Conservation (phyloP, 2,888 invertebrate genomes). For the Poecilobothrus nobilitatus region DNA sequence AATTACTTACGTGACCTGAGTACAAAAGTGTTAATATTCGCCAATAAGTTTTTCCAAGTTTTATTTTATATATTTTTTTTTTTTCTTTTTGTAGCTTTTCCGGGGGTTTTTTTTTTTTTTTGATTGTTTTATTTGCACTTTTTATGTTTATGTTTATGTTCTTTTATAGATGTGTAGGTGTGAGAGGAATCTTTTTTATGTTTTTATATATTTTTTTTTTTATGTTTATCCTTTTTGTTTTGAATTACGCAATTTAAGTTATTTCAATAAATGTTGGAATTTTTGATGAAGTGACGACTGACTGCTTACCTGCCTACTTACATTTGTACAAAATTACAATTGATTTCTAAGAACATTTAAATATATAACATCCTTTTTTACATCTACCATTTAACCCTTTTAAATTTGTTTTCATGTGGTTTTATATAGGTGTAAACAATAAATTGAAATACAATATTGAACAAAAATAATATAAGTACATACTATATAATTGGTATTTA, state of each 20-base stretch:
- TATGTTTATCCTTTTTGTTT: not conserved
- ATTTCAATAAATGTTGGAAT: not conserved
- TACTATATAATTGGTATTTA: no score
- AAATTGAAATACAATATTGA: no score
- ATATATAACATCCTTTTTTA: no score
- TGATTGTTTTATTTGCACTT: not conserved
- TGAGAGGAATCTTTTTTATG: not conserved
- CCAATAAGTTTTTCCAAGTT: not conserved
- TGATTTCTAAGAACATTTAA: not conserved
- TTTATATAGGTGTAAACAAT: not conserved
- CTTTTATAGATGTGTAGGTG: no score
- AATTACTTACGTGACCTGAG: constrained; percentile 1
- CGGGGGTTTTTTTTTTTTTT: not conserved
- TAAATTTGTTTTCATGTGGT: not conserved
- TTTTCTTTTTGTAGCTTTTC: no score
- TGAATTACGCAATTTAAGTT: not conserved
- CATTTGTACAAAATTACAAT: not conserved
- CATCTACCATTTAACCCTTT: not conserved
- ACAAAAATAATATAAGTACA: no score
- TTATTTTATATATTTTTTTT: not conserved
- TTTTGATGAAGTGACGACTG: not conserved
- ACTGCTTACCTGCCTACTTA: not conserved
- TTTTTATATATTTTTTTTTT: not conserved
- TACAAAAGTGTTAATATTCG: not conserved
- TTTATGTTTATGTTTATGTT: not conserved